Percentiles rank a stretch among this genome's conserved stretches.
Conservation (phyloP, 2,797 vertebrate genomes). For the Scomberomorus guttatus region DNA sequence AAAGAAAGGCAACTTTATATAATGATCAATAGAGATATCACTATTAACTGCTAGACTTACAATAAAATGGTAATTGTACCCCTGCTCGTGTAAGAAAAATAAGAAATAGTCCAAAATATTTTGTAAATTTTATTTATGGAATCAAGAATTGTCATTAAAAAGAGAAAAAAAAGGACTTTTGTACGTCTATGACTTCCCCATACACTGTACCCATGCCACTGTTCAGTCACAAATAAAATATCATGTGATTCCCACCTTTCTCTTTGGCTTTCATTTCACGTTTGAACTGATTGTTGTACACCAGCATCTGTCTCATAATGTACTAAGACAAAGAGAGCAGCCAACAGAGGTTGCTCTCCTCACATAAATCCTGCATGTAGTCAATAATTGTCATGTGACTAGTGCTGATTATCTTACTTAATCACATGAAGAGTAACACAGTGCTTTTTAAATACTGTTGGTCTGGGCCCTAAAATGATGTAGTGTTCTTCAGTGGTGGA, state of each 20-base stretch:
- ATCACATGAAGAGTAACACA: background rate
- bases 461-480: background rate
- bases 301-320: background rate
- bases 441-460: background rate
- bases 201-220: constrained; percentile 81
- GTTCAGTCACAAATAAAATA: constrained; percentile 84
- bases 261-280: background rate
- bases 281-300: background rate
- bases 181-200: constrained; percentile 78
- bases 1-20: constrained; percentile 63
- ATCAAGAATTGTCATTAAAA: constrained; percentile 75
- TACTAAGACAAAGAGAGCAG: background rate
- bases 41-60: constrained; percentile 73
- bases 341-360: constrained; percentile 56
- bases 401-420: background rate
- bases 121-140: constrained; percentile 86
- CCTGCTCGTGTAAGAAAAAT: constrained; percentile 74
- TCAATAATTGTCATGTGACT: background rate
- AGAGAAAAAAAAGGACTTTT: constrained; percentile 78
- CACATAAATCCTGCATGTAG: constrained; percentile 2
- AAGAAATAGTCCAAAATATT: constrained; percentile 80
- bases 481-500: background rate
- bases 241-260: constrained; percentile 76
- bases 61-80: constrained; percentile 69
- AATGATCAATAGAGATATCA: constrained; percentile 69